Evolutionary conservation across 2,888 invertebrate species (phyloP).

Genomic region (Ectobius pallidus): DNA sequence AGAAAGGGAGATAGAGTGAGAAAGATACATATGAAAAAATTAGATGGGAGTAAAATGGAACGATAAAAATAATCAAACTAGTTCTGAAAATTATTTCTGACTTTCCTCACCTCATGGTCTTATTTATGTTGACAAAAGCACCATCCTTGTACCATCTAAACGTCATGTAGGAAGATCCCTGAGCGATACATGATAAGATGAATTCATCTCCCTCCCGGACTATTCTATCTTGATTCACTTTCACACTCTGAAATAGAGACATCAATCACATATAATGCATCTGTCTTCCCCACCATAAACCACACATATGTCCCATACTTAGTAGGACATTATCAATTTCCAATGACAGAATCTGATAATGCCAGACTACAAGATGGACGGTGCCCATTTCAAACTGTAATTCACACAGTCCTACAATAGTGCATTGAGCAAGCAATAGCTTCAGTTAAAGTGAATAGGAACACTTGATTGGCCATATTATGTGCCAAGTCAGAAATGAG

Average conservation of each 20-base stretch:
- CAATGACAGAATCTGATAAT: background rate
- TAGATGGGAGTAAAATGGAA: too few species aligned
- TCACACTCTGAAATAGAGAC: slow-evolving; percentile 58
- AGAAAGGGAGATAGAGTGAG: too few species aligned
- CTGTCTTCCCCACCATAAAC: background rate
- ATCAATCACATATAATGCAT: slow-evolving; percentile 34
- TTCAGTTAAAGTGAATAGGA: too few species aligned
- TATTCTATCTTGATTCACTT: slow-evolving; percentile 59
- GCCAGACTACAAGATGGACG: too few species aligned
- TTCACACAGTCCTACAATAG: too few species aligned
- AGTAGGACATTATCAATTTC: background rate
- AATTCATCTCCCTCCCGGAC: slow-evolving; percentile 78
- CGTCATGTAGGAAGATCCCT: slow-evolving; percentile 74
- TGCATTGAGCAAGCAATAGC: too few species aligned
- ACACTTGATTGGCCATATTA: too few species aligned
- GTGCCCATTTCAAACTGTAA: too few species aligned
- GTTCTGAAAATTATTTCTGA: too few species aligned
- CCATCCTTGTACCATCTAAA: slow-evolving; percentile 87
- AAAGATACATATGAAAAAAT: too few species aligned
- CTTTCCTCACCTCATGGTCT: slow-evolving; percentile 68
- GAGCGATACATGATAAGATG: slow-evolving; percentile 76
- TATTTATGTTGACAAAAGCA: slow-evolving; percentile 73
- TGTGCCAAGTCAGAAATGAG: too few species aligned
- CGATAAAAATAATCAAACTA: too few species aligned
- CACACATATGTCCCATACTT: background rate